A percentile compares a stretch with the other conserved stretches of the same genome.
phyloP scores from a whole-genome alignment of 2,888 invertebrate genomes.

The Dryadula phaetusa region DNA sequence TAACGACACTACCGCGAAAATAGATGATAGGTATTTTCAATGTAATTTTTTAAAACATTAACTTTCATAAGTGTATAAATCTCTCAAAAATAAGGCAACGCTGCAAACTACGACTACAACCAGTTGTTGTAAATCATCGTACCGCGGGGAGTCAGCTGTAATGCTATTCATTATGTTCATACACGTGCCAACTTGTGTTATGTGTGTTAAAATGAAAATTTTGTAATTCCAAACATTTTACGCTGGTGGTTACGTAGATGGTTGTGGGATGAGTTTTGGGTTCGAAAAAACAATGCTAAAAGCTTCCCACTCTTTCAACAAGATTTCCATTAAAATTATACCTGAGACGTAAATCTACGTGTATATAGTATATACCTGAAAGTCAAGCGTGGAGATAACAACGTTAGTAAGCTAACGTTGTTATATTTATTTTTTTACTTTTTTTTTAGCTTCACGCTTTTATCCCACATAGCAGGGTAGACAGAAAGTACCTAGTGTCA shows the following conservation, averaged over 20 bases:
- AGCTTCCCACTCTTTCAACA: no score
- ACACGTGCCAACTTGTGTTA: constrained; percentile 26
- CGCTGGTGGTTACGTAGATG: neutral
- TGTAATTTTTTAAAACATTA: neutral
- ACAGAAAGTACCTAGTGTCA: no score
- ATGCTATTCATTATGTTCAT: constrained; percentile 33
- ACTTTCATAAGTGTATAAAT: constrained; percentile 11
- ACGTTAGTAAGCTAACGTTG: no score
- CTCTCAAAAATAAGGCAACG: constrained; percentile 24
- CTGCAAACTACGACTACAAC: constrained; percentile 22
- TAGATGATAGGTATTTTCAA: neutral
- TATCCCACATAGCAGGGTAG: no score
- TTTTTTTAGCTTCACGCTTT: no score
- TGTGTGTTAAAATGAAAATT: constrained; percentile 12
- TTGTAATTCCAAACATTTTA: constrained; percentile 4
- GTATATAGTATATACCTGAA: no score
- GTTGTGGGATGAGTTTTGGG: neutral
- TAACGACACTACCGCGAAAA: no score
- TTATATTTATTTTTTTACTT: no score
- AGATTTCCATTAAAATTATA: no score
- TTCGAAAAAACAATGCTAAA: no score
- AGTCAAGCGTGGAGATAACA: no score
- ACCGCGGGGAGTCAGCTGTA: constrained; percentile 31
- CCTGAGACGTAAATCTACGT: no score
- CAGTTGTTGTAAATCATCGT: constrained; percentile 26